Evolutionary conservation across 2,888 invertebrate genomes (phyloP).

Genomic region (Ecdyonurus torrentis): DNA sequence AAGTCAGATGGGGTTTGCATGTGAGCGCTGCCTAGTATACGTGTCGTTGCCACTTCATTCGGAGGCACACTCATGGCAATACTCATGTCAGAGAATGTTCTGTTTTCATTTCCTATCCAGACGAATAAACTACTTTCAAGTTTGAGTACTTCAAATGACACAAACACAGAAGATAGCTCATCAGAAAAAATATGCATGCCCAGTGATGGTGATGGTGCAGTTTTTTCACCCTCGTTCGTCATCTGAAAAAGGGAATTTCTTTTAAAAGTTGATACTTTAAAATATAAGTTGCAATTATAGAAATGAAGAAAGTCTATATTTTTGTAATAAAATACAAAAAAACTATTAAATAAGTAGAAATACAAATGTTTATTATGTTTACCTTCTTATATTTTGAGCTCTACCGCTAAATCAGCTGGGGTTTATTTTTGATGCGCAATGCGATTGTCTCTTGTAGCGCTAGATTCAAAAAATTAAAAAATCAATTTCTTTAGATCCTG

Average conservation of each 20-base stretch:
- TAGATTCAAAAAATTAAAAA: too few species aligned
- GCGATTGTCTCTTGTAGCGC: too few species aligned
- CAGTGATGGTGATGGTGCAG: background rate
- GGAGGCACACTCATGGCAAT: constrained; percentile 22
- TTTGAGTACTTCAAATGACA: constrained; percentile 27
- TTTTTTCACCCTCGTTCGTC: too few species aligned
- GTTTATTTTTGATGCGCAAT: too few species aligned
- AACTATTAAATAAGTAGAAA: too few species aligned
- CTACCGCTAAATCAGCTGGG: too few species aligned
- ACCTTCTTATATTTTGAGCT: background rate
- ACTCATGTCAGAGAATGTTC: constrained; percentile 25
- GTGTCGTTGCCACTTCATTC: constrained; percentile 21
- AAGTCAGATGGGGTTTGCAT: background rate
- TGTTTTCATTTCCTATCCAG: constrained; percentile 26
- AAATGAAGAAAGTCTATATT: too few species aligned
- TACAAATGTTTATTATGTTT: background rate
- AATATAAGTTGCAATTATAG: too few species aligned
- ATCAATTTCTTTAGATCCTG: too few species aligned
- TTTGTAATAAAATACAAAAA: too few species aligned
- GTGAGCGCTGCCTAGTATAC: constrained; percentile 14
- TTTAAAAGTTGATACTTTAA: too few species aligned
- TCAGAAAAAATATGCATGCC: background rate
- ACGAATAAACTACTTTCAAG: constrained; percentile 28
- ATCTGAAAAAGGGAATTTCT: too few species aligned
- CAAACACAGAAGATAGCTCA: constrained; percentile 8